Percentiles rank a stretch among this genome's conserved stretches.
Conservation (phyloP, 1,140 invertebrate genomes). For the Euglossa dilemma region DNA sequence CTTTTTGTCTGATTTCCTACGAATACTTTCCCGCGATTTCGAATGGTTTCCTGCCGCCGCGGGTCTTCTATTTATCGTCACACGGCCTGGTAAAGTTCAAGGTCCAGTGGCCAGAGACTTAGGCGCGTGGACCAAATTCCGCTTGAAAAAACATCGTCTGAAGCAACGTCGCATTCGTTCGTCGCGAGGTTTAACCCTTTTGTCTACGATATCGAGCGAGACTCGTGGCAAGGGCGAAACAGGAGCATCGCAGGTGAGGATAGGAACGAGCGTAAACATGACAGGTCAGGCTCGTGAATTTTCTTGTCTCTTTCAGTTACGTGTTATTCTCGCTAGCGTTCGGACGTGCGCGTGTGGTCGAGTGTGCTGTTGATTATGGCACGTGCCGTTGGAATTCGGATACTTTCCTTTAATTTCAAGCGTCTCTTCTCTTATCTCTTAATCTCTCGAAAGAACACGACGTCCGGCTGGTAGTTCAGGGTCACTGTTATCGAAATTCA, state of each 20-base stretch:
- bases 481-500: background rate
- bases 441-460: background rate
- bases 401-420: background rate
- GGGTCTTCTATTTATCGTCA: background rate
- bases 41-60: background rate
- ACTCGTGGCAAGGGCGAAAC: too few species aligned
- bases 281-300: too few species aligned
- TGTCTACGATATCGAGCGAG: too few species aligned
- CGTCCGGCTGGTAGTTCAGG: background rate
- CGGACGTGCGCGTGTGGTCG: too few species aligned
- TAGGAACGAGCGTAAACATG: too few species aligned
- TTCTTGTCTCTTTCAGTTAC: too few species aligned
- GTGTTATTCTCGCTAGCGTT: too few species aligned
- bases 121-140: background rate
- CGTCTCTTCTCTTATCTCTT: background rate
- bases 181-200: background rate
- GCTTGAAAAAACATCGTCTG: background rate
- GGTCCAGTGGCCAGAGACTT: background rate
- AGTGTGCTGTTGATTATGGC: too few species aligned
- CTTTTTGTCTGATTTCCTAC: too few species aligned
- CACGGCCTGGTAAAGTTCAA: constrained; percentile 1
- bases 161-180: background rate
- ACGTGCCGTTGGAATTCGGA: background rate
- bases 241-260: too few species aligned
- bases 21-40: background rate